Conservation (phyloP, 2,888 invertebrate genomes). For the Helleia helle region DNA sequence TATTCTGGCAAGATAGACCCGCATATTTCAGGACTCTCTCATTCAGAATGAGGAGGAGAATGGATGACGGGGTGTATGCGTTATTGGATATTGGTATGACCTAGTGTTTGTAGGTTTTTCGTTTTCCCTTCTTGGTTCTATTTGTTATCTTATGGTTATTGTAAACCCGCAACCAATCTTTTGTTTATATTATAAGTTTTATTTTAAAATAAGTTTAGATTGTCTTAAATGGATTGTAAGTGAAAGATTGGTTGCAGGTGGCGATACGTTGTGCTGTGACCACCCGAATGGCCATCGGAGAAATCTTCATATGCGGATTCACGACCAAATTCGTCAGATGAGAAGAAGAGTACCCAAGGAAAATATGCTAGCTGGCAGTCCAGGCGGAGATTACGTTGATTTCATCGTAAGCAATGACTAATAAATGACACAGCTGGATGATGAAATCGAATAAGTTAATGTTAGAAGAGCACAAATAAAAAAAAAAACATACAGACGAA, state of each 20-base stretch:
- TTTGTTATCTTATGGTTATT: neutral
- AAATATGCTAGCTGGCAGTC: constrained; percentile 40
- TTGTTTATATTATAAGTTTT: constrained; percentile 6
- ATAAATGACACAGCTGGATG: too few relatives aligned
- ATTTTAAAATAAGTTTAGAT: neutral
- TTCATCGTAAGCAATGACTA: constrained; percentile 63
- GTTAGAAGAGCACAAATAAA: too few relatives aligned
- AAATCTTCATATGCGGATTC: constrained; percentile 42
- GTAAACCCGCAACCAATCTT: constrained; percentile 18
- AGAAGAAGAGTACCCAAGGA: constrained; percentile 46
- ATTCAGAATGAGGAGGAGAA: constrained; percentile 47
- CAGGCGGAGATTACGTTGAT: constrained; percentile 52
- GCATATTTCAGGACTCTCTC: constrained; percentile 46
- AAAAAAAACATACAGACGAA: too few relatives aligned
- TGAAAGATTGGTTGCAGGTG: constrained; percentile 62
- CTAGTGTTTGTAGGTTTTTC: neutral
- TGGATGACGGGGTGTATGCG: constrained; percentile 46
- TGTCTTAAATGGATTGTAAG: constrained; percentile 22
- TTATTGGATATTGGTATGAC: constrained; percentile 42
- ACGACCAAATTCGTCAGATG: constrained; percentile 40
- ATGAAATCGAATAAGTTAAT: too few relatives aligned
- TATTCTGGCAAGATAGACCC: constrained; percentile 45
- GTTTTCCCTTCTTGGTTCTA: neutral
- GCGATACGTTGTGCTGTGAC: constrained; percentile 43
- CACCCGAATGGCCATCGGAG: constrained; percentile 51